These are phyloP conservation scores for Megaustenia siamemsis DNA, from an alignment of 2,888 invertebrate genomes.

Conservation along the genomic window DNA sequence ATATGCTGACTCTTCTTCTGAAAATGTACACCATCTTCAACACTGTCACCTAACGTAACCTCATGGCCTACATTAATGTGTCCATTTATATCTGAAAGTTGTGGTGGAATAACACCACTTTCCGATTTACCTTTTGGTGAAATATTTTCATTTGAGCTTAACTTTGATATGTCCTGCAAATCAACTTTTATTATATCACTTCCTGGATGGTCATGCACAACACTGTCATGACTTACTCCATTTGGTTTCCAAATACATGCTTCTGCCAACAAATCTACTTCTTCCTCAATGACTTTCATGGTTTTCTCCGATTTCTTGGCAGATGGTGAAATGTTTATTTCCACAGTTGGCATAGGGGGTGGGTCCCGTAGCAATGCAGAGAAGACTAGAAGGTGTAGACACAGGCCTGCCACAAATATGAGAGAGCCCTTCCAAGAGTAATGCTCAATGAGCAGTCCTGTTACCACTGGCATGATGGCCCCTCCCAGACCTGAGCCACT, in stretches of 20 bases:
- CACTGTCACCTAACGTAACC: background rate
- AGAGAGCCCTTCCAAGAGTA: slow-evolving; percentile 75
- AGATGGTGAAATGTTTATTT: background rate
- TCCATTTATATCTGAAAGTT: background rate
- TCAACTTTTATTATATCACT: background rate
- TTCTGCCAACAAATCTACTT: background rate
- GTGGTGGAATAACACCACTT: background rate
- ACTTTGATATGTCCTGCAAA: background rate
- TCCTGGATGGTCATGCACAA: background rate
- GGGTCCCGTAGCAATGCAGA: slow-evolving; percentile 63
- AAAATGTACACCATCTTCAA: slow-evolving; percentile 10
- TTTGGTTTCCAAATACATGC: slow-evolving; percentile 1
- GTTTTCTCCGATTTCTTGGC: background rate
- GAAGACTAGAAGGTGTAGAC: slow-evolving; percentile 69
- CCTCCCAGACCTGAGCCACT: slow-evolving; percentile 72
- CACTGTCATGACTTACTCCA: background rate
- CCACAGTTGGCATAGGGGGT: background rate
- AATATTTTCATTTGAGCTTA: slow-evolving; percentile 21
- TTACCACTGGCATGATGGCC: slow-evolving; percentile 70
- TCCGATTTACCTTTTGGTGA: background rate
- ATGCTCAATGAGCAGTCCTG: slow-evolving; percentile 66
- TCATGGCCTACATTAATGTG: background rate
- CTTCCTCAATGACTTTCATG: slow-evolving; percentile 6
- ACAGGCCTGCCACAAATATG: slow-evolving; percentile 68
- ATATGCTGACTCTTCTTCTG: background rate